Evolutionary conservation across 2,797 vertebrate species (phyloP), one percentile per base, ranked within the genome.

Genomic region (Falco naumanni): DNA sequence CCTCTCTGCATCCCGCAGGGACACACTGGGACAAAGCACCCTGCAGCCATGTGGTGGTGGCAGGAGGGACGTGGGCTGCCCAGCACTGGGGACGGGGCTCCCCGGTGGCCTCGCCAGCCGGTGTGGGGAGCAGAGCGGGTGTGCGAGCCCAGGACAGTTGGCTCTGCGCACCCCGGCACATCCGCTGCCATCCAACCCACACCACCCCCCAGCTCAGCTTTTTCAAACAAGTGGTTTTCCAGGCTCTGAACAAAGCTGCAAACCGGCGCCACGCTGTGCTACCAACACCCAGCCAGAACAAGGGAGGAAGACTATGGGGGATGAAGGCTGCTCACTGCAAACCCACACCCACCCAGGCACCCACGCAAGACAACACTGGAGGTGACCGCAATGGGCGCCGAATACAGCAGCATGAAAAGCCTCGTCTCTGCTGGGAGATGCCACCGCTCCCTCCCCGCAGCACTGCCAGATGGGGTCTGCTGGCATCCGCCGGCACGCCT

Each of bases 91-190:
- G 9, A 51, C 61, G 1, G 24, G 47, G 47, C 13, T 60, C 29
- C 39, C 20, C 3, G 0, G 39, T 59, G 66, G 60, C 48, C 33
- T 63, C 16, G 0, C 5, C 25, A 33, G 54, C 34, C 2, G 0
- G 25, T 0, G 1, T 1, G 9, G 50, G 70, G 70, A 29, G 13
- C 66, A 19, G 34, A 45, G 76, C 53, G 10, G 28, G 5, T 3
- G 1, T 10, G 45, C 25, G 19, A 80, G 47, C 41, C 31, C 53
- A 3, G 64, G 33, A 5, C 21, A 2, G 24, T 18, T 7, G 1
- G 19, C 59, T 65, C 51, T 5, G 48, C 10, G 0, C 61, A 54
- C 39, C 70, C 41, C 9, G 1, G 10, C 37, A 29, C 22, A 3
- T 15, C 75, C 5, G 2, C 57, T 14, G 25, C 61, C 4, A 2